phyloP scores from a whole-genome alignment of 2,113 vertebrate species.

The Thunnus thynnus region DNA sequence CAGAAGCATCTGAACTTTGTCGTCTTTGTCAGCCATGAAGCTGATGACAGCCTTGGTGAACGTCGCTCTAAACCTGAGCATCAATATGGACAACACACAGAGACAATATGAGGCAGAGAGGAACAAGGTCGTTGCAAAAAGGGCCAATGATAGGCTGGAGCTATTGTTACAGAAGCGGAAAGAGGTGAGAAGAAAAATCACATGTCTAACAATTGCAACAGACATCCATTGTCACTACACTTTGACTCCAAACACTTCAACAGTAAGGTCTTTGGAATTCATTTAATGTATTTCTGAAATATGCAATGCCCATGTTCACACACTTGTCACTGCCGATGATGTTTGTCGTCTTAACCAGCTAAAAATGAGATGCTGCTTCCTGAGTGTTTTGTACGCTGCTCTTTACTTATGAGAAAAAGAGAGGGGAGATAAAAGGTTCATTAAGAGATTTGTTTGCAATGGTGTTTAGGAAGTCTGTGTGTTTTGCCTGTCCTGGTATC shows the following conservation, averaged over 20 bases:
- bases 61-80: conserved; percentile 97
- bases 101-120: conserved; percentile 96
- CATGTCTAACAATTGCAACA: neutral
- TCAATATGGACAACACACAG: conserved; percentile 99
- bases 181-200: conserved; percentile 86
- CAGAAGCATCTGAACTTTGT: neutral
- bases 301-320: too few relatives aligned
- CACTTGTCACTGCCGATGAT: too few relatives aligned
- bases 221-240: neutral
- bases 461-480: too few relatives aligned
- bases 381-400: too few relatives aligned
- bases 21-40: conserved; percentile 90
- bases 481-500: too few relatives aligned
- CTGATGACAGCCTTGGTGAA: conserved; percentile 93
- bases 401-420: too few relatives aligned
- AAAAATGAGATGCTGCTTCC: too few relatives aligned
- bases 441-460: too few relatives aligned
- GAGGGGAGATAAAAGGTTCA: too few relatives aligned
- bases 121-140: conserved; percentile 96
- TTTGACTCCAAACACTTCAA: neutral
- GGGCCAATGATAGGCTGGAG: conserved; percentile 95
- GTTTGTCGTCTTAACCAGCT: too few relatives aligned
- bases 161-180: conserved; percentile 95
- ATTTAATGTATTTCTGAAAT: too few relatives aligned
- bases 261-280: too few relatives aligned